Evolutionary conservation across 2,888 invertebrate species (phyloP).

Genomic region (Tetranychus truncatus): DNA sequence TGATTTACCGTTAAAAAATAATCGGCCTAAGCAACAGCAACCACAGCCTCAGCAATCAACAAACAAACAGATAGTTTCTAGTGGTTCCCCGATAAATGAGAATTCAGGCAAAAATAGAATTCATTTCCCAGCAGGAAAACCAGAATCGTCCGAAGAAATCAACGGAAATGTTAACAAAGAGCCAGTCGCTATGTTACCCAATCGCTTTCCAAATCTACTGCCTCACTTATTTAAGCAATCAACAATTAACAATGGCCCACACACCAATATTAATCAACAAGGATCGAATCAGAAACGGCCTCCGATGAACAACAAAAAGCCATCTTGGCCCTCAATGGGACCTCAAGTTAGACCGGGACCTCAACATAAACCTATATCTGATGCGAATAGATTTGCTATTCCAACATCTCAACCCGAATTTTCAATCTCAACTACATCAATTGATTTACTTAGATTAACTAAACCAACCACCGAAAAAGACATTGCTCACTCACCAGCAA

Average conservation of each 20-base stretch:
- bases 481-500: neutral
- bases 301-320: neutral
- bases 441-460: neutral
- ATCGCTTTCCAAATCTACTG: neutral
- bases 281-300: neutral
- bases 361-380: neutral
- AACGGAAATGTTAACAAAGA: neutral
- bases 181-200: neutral
- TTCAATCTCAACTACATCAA: neutral
- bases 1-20: neutral
- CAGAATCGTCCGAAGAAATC: neutral
- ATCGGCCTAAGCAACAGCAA: neutral
- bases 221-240: neutral
- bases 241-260: neutral
- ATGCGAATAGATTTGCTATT: neutral
- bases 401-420: neutral
- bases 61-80: neutral
- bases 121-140: neutral
- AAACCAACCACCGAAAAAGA: conserved; percentile 5
- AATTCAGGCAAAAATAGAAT: neutral
- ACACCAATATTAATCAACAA: neutral
- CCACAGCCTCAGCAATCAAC: neutral
- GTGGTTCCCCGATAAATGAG: neutral
- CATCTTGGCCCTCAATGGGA: neutral
- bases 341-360: neutral